Evolutionary conservation across 2,797 vertebrate species (phyloP), one percentile per base, ranked within the genome.

Genomic region (Eulemur mongoz): DNA sequence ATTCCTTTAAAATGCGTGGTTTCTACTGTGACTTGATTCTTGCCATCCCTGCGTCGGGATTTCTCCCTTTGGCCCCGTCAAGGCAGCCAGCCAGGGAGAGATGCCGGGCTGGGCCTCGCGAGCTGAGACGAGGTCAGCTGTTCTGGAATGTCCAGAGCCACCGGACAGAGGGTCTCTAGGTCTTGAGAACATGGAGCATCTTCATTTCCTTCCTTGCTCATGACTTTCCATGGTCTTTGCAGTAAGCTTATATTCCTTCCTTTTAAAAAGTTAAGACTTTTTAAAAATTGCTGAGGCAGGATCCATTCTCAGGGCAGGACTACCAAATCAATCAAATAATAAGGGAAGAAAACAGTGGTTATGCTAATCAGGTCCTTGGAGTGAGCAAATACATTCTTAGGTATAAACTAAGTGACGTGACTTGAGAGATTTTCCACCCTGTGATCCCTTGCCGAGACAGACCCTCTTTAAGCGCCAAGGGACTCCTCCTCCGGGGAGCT

Each of bases 61-160:
- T 48, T 25, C 79, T 69, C 50, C 18, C 3, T 11, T 15, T 2
- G 25, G 43, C 11, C 63, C 22, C 0, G 17, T 50, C 32, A 35
- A 50, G 35, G 17, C 40, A 30, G 23, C 40, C 27, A 23, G 15
- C 32, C 27, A 15, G 25, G 8, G 40, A 15, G 72, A n/a, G 14
- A 25, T 10, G 12, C 17, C 17, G 38, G 48, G 48, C 5, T 2
- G 3, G 52, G 12, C 23, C 17, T 54, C 1, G 0, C 4, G 18
- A n/a, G 27, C 11, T 1, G 38, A 72, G 27, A 0, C 0, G 18
- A n/a, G 17, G 40, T 27, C 0, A 30, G 17, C 38, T 45, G 79
- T 18, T 15, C 38, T 5, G 38, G 3, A 32, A 17, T 3, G 1
- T 82, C 57, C 20, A 1, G 57, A 59, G 57, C 57, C 57, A 59